These are phyloP conservation scores for Stomatorhinus ivindoensis DNA, from an alignment of 2,113 vertebrate species.

Conservation along the genomic window DNA sequence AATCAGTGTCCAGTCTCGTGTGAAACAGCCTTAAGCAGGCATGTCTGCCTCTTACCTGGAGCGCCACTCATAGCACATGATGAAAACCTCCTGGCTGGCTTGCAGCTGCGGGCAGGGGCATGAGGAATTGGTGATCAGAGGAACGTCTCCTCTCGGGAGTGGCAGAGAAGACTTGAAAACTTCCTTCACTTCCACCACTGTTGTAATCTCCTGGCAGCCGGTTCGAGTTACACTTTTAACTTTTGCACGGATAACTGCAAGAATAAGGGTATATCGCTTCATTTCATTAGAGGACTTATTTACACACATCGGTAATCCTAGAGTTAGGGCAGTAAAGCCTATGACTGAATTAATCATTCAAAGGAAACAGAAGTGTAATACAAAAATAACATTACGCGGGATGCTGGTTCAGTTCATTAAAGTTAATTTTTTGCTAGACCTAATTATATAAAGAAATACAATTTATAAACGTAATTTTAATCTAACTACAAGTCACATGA, in stretches of 20 bases:
- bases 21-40: background rate
- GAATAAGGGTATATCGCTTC: slow-evolving; percentile 13
- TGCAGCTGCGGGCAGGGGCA: slow-evolving; percentile 70
- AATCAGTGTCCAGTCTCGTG: background rate
- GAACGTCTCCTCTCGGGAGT: slow-evolving; percentile 62
- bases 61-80: slow-evolving; percentile 74
- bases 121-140: slow-evolving; percentile 70
- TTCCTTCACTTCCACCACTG: slow-evolving; percentile 69
- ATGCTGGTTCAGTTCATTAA: background rate
- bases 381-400: background rate
- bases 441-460: background rate
- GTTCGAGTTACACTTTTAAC: slow-evolving; percentile 65
- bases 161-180: slow-evolving; percentile 61
- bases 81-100: slow-evolving; percentile 68
- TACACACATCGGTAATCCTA: too few relatives aligned
- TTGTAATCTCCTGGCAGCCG: slow-evolving; percentile 66
- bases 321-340: background rate
- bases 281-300: background rate
- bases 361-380: background rate
- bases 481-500: background rate
- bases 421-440: background rate
- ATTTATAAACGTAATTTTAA: background rate
- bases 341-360: background rate
- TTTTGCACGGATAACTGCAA: slow-evolving; percentile 69
- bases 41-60: slow-evolving; percentile 54